Evolutionary conservation across 2,113 vertebrate species (phyloP).

Genomic region (Phylloscopus trochilus): DNA sequence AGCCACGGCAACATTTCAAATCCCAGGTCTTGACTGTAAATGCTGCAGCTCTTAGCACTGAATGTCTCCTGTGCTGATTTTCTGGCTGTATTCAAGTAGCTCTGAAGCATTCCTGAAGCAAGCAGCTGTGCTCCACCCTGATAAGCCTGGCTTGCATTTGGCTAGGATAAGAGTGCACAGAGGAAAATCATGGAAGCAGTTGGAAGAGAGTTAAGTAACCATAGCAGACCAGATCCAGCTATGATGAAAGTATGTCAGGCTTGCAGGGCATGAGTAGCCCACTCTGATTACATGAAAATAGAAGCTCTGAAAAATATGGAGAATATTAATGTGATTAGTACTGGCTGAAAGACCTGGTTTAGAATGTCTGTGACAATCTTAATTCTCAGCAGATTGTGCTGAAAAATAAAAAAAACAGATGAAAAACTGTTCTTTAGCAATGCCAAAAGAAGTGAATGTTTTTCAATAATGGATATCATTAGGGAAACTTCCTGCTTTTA

Average conservation of each 20-base stretch:
- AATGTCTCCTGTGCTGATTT: neutral
- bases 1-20: rapidly evolving
- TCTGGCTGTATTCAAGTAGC: neutral
- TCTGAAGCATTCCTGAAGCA: neutral
- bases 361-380: neutral
- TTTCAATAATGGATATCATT: neutral
- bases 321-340: neutral
- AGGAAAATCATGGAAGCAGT: neutral
- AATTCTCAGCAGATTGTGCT: neutral
- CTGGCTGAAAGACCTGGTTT: neutral
- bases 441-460: neutral
- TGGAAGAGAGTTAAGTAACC: neutral
- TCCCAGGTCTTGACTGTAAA: neutral
- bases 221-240: neutral
- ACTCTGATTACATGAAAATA: neutral
- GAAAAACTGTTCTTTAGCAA: neutral
- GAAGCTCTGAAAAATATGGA: neutral
- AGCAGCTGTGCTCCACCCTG: neutral
- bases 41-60: neutral
- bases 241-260: neutral
- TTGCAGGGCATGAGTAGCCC: neutral
- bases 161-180: neutral
- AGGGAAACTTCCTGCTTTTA: neutral
- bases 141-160: neutral
- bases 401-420: neutral